Evolutionary conservation across 2,888 invertebrate species (phyloP).

Genomic region (Epinotia nisella): DNA sequence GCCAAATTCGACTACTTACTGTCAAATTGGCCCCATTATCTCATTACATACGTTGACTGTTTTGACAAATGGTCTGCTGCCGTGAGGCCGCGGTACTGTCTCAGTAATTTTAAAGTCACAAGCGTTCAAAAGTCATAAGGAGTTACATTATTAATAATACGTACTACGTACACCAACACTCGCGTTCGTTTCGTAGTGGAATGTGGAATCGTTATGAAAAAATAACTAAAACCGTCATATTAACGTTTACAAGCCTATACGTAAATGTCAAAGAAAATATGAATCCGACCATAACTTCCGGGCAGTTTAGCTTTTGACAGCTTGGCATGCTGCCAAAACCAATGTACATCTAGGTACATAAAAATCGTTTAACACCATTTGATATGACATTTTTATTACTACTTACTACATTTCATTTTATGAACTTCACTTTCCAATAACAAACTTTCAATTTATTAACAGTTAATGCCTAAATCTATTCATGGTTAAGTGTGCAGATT

Average conservation of each 20-base stretch:
- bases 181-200: background rate
- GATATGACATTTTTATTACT: slow-evolving; percentile 8
- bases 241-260: background rate
- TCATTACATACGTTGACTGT: background rate
- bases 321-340: slow-evolving; percentile 27
- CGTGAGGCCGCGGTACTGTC: slow-evolving; percentile 24
- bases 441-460: background rate
- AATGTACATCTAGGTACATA: slow-evolving; percentile 17
- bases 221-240: background rate
- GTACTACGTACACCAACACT: background rate
- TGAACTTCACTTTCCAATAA: background rate
- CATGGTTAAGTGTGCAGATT: too few relatives aligned
- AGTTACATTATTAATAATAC: background rate
- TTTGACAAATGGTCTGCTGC: slow-evolving; percentile 19
- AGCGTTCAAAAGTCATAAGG: background rate
- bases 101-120: slow-evolving; percentile 9
- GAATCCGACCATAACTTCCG: slow-evolving; percentile 19
- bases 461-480: too few relatives aligned
- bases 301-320: slow-evolving; percentile 22
- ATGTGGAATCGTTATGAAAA: background rate
- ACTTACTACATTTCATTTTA: background rate
- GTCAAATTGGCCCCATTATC: slow-evolving; percentile 18
- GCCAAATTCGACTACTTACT: slow-evolving; percentile 8
- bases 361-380: slow-evolving; percentile 20
- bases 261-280: slow-evolving; percentile 6